These are phyloP conservation scores for Thyatira batis DNA, from an alignment of 2,888 invertebrate species.

Conservation along the genomic window DNA sequence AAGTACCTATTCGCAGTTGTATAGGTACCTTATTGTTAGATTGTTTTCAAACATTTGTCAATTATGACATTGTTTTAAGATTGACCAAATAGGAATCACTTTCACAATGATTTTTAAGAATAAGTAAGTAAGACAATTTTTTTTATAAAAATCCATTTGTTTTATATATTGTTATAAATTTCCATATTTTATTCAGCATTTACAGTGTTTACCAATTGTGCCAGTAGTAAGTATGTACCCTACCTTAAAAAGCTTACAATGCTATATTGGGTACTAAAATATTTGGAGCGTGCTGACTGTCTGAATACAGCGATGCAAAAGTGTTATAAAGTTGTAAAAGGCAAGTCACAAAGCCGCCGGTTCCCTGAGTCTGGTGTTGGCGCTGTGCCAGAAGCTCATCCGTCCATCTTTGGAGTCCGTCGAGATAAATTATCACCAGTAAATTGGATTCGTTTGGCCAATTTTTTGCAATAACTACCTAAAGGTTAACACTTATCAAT, in stretches of 20 bases:
- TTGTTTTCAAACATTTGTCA: no score
- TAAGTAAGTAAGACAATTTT: no score
- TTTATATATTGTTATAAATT: no score
- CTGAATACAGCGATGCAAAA: constrained; percentile 3
- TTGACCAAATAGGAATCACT: no score
- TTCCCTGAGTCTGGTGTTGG: constrained; percentile 31
- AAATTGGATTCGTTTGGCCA: constrained; percentile 38
- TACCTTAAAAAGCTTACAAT: background rate
- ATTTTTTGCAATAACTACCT: constrained; percentile 36
- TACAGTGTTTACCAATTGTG: no score
- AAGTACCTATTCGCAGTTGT: no score
- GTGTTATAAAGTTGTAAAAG: constrained; percentile 19
- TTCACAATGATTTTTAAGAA: no score
- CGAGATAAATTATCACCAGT: constrained; percentile 44
- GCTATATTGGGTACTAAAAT: constrained; percentile 3
- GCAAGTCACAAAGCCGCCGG: constrained; percentile 25
- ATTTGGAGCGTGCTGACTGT: constrained; percentile 22
- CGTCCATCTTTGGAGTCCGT: constrained; percentile 31
- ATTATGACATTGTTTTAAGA: no score
- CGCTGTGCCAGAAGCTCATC: constrained; percentile 41
- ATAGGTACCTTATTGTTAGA: no score
- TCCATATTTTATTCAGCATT: no score
- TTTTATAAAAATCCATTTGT: no score
- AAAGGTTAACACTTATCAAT: constrained; percentile 21
- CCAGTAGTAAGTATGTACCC: no score